A percentile compares a stretch with the other conserved stretches of the same genome.
Evolutionary conservation across 2,888 invertebrate species (phyloP).

Genomic region (Junonia oenone): DNA sequence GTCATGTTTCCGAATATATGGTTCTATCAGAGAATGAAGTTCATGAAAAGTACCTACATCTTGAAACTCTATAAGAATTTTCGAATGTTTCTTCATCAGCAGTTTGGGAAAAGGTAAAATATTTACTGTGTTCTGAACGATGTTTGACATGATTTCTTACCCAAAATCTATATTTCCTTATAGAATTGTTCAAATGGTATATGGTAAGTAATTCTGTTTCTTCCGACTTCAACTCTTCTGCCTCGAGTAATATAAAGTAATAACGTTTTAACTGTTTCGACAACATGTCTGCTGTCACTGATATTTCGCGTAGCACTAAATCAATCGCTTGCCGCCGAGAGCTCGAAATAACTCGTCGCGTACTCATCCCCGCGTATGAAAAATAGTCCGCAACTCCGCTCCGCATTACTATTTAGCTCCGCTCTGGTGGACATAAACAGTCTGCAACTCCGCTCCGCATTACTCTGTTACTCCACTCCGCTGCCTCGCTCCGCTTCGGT

Average conservation of each 20-base stretch:
- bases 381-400: background rate
- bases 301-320: conserved; percentile 3
- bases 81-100: conserved; percentile 29
- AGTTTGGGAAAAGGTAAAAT: conserved; percentile 28
- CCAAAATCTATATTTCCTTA: conserved; percentile 12
- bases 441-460: background rate
- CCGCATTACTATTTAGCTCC: background rate
- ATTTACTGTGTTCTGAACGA: conserved; percentile 27
- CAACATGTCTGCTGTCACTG: background rate
- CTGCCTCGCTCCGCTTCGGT: background rate
- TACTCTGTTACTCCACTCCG: background rate
- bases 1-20: conserved; percentile 23
- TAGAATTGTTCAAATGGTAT: conserved; percentile 11
- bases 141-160: conserved; percentile 26
- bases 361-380: background rate
- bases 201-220: conserved; percentile 11
- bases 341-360: background rate
- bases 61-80: conserved; percentile 25
- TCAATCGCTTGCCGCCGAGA: conserved; percentile 1
- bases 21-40: conserved; percentile 23
- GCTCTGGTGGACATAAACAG: background rate
- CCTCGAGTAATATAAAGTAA: conserved; percentile 2
- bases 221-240: conserved; percentile 13
- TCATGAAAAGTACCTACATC: conserved; percentile 25
- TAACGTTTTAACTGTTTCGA: background rate